Conservation (phyloP, 2,888 invertebrate genomes). For the Tholera decimalis region DNA sequence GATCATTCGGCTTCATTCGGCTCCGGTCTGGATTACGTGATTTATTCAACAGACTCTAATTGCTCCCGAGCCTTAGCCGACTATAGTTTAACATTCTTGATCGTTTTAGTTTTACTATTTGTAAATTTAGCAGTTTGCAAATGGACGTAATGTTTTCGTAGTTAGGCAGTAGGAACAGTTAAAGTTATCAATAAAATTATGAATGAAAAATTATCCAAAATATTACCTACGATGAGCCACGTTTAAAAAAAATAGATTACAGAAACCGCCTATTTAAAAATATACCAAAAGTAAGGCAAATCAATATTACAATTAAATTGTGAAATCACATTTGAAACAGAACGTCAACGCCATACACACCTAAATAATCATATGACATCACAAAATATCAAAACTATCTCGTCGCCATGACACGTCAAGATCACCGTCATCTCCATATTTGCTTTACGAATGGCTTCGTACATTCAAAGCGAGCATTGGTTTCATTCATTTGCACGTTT, state of each 20-base stretch:
- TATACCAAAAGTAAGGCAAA: neutral
- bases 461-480: conserved; percentile 70
- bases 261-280: no score
- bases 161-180: neutral
- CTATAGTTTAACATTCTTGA: conserved; percentile 62
- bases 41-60: conserved; percentile 76
- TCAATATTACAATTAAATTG: neutral
- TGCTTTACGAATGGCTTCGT: conserved; percentile 72
- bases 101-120: conserved; percentile 24
- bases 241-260: no score
- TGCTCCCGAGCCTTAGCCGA: conserved; percentile 65
- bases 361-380: conserved; percentile 39
- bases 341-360: neutral
- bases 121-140: conserved; percentile 1
- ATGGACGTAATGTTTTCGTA: neutral
- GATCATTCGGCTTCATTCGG: conserved; percentile 70
- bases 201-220: neutral
- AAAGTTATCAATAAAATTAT: neutral
- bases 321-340: conserved; percentile 8
- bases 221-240: neutral
- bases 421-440: conserved; percentile 74
- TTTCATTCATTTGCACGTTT: conserved; percentile 74
- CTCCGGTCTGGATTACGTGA: conserved; percentile 69
- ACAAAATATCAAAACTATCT: conserved; percentile 71
- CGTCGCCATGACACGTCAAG: conserved; percentile 64